phyloP scores from a whole-genome alignment of 64 coral and sea anemone species.

The Stichodactyla mertensii region DNA sequence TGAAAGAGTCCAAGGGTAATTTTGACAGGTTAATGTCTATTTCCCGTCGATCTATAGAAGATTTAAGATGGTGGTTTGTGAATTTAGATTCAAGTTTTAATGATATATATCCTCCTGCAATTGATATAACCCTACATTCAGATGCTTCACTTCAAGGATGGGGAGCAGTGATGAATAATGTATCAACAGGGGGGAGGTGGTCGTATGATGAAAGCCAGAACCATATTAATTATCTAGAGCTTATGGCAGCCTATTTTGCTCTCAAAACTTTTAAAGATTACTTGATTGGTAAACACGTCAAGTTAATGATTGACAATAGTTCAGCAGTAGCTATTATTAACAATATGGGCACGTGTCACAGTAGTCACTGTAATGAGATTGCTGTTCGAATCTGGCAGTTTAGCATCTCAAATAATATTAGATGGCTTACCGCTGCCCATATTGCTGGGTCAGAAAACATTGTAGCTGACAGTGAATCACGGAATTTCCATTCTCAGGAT shows the following conservation, averaged over 20 bases:
- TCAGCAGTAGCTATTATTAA: too few relatives aligned
- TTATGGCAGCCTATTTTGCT: constrained; percentile 38
- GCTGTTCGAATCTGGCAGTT: too few relatives aligned
- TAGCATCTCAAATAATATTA: too few relatives aligned
- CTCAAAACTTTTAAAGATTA: too few relatives aligned
- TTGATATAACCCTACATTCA: constrained; percentile 38
- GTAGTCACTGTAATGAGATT: too few relatives aligned
- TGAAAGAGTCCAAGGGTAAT: constrained; percentile 38
- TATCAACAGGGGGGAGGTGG: constrained; percentile 28
- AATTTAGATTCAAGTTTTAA: constrained; percentile 35
- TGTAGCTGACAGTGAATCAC: too few relatives aligned
- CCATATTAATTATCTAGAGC: constrained; percentile 38
- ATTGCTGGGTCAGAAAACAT: too few relatives aligned
- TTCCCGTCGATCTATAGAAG: constrained; percentile 5
- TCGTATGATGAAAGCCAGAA: not conserved
- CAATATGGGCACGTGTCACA: too few relatives aligned
- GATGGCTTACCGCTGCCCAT: too few relatives aligned
- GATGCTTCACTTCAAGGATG: constrained; percentile 54
- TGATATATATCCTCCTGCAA: constrained; percentile 15
- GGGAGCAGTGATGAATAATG: constrained; percentile 33
- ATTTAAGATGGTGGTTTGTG: constrained; percentile 38
- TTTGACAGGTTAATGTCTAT: constrained; percentile 33
- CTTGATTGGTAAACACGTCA: too few relatives aligned
- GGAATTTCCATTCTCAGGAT: not conserved
- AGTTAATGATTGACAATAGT: too few relatives aligned